These are phyloP conservation scores for Dicaeum eximium DNA, from an alignment of 2,113 vertebrate genomes.

Conservation along the genomic window DNA sequence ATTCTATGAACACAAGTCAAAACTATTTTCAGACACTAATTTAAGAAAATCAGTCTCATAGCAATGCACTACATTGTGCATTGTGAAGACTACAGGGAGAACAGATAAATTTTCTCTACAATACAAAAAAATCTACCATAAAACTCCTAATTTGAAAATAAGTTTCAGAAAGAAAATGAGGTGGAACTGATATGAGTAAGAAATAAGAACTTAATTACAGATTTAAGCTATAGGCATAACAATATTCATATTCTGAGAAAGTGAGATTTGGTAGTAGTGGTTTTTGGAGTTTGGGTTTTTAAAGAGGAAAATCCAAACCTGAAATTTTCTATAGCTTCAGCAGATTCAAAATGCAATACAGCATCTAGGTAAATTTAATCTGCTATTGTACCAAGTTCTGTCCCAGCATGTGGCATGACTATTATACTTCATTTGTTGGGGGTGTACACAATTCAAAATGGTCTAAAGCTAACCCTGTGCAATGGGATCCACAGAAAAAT, in stretches of 20 bases:
- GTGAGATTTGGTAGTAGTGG: not conserved
- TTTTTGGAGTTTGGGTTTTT: not conserved
- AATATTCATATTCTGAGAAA: not conserved
- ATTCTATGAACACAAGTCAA: not conserved
- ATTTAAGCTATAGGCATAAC: not conserved
- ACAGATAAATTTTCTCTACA: not conserved
- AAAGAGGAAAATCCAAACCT: not conserved
- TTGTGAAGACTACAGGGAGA: not conserved
- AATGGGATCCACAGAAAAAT: not conserved
- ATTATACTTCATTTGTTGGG: not conserved
- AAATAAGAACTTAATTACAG: not conserved
- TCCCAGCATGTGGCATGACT: not conserved
- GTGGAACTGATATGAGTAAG: not conserved
- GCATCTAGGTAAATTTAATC: not conserved
- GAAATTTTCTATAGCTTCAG: not conserved
- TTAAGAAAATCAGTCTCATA: not conserved
- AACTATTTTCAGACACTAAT: not conserved
- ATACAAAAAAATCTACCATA: not conserved
- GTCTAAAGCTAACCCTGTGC: not conserved
- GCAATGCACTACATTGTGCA: not conserved
- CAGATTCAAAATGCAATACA: not conserved
- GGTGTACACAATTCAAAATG: not conserved
- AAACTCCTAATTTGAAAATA: not conserved
- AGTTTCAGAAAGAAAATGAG: not conserved
- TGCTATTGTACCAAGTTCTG: not conserved